Base-by-base conservation (phyloP, 2,113 vertebrate genomes). In the Bos indicus region DNA sequence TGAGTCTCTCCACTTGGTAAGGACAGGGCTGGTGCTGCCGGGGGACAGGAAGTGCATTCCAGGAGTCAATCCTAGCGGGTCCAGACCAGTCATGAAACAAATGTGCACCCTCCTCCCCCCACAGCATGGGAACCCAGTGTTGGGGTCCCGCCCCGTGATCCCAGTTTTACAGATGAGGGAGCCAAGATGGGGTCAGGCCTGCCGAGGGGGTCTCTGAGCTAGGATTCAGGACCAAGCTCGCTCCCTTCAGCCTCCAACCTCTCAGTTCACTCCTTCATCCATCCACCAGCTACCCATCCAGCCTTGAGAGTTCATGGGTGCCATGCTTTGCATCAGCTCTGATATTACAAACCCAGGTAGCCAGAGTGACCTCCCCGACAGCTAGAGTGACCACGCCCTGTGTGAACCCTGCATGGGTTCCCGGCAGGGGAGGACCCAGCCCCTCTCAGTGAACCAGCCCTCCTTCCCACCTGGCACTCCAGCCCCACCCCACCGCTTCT, bases 401-500 rank as follows among this genome's bases (percentile, higher is more conserved):
- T 23, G 48, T 54, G 80, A 36, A 15, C n/a, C 33, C 51, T 1
- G 6, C 10, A 2, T 14, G 11, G 48, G 33, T 1, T 23, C 51
- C 51, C 2, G 0, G 30, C 48, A 82, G 80, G 6, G 30, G 17
- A 21, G 48, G 15, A 5, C 77, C 28, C 5, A 3, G 77, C 26
- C 46, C 77, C 77, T 28, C 74, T 40, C 13, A 6, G 43, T 1
- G 33, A n/a, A 17, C 15, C 14, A 48, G 78, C 48, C 48, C 28
- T 4, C 28, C 16, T 3, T 14, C 51, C 51, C 51, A 1, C 0
- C n/a, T 5, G 33, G 11, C 11, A 3, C 21, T 36, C 33, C 4
- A 0, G 51, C 33, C n/a, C 51, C 4, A 0, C 21, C 33, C 33
- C 51, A 23, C 51, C 4, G 0, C n/a, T 36, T 33, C 52, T 1